A percentile compares a stretch with the other conserved stretches of the same genome.
These are phyloP conservation scores for Atrichornis clamosus DNA, from an alignment of 2,113 vertebrate genomes.

Conservation along the genomic window DNA sequence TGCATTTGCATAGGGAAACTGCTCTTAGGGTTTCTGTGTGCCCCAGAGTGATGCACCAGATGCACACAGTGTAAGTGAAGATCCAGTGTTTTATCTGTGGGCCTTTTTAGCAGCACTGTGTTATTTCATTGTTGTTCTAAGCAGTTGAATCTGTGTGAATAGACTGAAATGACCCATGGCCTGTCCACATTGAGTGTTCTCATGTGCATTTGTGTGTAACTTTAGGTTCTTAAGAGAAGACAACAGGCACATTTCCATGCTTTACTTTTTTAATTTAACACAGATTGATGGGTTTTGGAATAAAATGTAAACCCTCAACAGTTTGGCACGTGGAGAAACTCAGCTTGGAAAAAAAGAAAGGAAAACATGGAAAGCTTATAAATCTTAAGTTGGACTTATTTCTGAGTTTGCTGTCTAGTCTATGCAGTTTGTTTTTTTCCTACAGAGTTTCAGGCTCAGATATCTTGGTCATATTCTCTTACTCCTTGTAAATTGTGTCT, in stretches of 20 bases:
- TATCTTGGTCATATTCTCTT: conserved; percentile 56
- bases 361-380: conserved; percentile 60
- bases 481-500: conserved; percentile 59
- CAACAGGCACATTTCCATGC: conserved; percentile 58
- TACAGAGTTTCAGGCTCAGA: conserved; percentile 59
- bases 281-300: conserved; percentile 74
- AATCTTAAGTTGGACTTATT: conserved; percentile 62
- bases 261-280: conserved; percentile 50
- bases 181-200: neutral
- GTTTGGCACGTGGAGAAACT: conserved; percentile 53
- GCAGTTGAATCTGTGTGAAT: neutral
- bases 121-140: neutral
- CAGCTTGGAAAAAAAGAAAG: conserved; percentile 64
- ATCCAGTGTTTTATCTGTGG: neutral
- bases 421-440: conserved; percentile 64
- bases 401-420: conserved; percentile 42
- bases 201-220: neutral
- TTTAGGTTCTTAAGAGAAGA: conserved; percentile 63
- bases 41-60: neutral
- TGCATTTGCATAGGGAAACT: neutral
- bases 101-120: neutral
- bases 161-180: neutral
- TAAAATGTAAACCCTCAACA: conserved; percentile 58
- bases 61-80: neutral
- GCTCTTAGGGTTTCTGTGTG: neutral